Evolutionary conservation across 2,113 vertebrate genomes (phyloP), one percentile per base, ranked within the genome.

Genomic region (Cyanoramphus novaezelandiae): DNA sequence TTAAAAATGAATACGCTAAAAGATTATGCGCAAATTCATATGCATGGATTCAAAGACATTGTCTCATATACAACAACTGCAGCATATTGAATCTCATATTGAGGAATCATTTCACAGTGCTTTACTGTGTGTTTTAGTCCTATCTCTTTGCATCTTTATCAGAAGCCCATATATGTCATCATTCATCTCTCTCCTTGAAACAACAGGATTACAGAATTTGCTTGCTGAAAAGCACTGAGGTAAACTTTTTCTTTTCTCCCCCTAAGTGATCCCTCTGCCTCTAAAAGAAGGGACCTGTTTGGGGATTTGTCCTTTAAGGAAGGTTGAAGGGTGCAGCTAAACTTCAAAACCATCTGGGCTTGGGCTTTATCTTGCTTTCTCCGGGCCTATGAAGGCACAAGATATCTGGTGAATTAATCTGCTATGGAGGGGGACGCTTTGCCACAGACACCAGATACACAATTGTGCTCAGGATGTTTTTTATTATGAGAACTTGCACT

Each of bases 61-160:
- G 94, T 93, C 92, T 97, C 86, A 59, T 19, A 91, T 89, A 82
- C 87, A 96, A 94, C 95, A 95, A 94, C 83, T 49, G 86, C 85
- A 90, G 89, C 92, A 28, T 74, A 95, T 95, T 95, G 92, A 93
- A 88, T 87, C 82, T 88, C 70, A 31, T 86, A 44, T 41, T 86
- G 92, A 46, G 76, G 82, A 86, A 74, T 94, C 53, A 29, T 97
- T 96, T 92, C 77, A 31, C 37, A 88, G 67, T 10, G 60, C 55
- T 97, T 89, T 92, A 91, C 86, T 83, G 88, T 86, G 31, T 69
- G 82, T 92, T 96, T 95, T 62, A 97, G 83, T 72, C 59, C 81
- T 88, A 93, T 97, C 95, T 95, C 97, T 94, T 88, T 72, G 69
- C 85, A 96, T 97, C 97, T 97, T 88, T 95, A 95, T 97, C 96